These are phyloP conservation scores for Petrocephalus sullivani DNA, from an alignment of 2,797 vertebrate species.

Conservation along the genomic window DNA sequence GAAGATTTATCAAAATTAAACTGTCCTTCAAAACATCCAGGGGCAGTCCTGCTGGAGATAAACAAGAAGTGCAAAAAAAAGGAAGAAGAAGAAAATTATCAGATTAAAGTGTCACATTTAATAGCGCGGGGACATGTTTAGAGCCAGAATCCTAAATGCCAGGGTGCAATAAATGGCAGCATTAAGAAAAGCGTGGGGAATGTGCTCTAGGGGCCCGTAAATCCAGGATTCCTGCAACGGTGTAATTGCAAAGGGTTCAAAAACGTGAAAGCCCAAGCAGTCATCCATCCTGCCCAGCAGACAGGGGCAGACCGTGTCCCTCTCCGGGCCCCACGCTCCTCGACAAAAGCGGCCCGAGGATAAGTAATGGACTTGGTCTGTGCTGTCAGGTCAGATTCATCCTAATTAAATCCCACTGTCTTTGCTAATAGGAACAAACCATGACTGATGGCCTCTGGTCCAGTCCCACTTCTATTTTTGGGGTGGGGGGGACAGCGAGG, in stretches of 20 bases:
- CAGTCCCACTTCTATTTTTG: slow-evolving; percentile 60
- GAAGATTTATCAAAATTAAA: slow-evolving; percentile 22
- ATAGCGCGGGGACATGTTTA: not conserved
- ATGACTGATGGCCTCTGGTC: slow-evolving; percentile 63
- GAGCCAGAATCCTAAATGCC: not conserved
- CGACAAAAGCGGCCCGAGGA: not conserved
- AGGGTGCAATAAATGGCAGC: not conserved
- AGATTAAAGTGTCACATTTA: slow-evolving; percentile 21
- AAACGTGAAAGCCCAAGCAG: not conserved
- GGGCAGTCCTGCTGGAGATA: not conserved
- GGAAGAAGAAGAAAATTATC: not conserved
- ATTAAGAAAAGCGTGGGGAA: not conserved
- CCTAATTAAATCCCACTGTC: slow-evolving; percentile 68
- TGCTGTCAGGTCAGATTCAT: slow-evolving; percentile 67
- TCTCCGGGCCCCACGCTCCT: not conserved
- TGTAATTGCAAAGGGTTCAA: not conserved
- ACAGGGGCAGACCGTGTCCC: not conserved
- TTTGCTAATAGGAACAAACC: slow-evolving; percentile 60
- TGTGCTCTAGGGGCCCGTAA: not conserved
- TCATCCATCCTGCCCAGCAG: not conserved
- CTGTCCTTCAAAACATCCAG: slow-evolving; percentile 18
- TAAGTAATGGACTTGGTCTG: slow-evolving; percentile 57
- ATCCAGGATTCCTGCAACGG: not conserved
- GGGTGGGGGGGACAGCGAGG: not conserved
- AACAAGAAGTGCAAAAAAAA: not conserved